Conservation (phyloP, 2,797 vertebrate genomes). For the Geotrypetes seraphini region DNA sequence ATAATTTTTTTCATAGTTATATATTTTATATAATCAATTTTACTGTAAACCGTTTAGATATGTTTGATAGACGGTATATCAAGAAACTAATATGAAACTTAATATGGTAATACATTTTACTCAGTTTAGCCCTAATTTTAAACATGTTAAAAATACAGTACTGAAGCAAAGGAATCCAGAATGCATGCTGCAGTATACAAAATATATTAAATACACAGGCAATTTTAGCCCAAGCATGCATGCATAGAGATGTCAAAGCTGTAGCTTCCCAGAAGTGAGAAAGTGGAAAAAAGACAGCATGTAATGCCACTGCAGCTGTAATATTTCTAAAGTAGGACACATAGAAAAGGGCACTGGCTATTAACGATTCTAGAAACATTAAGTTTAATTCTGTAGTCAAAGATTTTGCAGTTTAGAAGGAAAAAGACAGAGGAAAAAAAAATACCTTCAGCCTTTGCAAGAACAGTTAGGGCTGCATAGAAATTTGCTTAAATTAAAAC, state of each 20-base stretch:
- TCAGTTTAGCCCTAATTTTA: too few relatives aligned
- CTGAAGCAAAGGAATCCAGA: slow-evolving; percentile 1
- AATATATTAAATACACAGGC: neutral
- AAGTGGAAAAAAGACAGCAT: neutral
- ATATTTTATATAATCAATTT: too few relatives aligned
- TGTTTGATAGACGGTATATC: too few relatives aligned
- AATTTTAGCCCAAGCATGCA: neutral
- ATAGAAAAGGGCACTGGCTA: slow-evolving; percentile 34
- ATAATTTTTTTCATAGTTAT: too few relatives aligned
- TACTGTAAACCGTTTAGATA: too few relatives aligned
- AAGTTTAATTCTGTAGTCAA: slow-evolving; percentile 21
- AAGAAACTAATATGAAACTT: too few relatives aligned
- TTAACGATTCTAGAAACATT: slow-evolving; percentile 28
- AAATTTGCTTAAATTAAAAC: slow-evolving; percentile 40
- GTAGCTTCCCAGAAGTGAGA: slow-evolving; percentile 1
- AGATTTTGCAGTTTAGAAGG: slow-evolving; percentile 18
- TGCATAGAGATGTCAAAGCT: neutral
- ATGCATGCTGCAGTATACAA: neutral
- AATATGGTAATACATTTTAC: too few relatives aligned
- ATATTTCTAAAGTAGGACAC: slow-evolving; percentile 21
- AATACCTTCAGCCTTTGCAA: neutral
- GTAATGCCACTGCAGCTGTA: slow-evolving; percentile 2
- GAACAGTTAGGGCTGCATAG: slow-evolving; percentile 14
- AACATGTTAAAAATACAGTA: too few relatives aligned
- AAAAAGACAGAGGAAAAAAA: slow-evolving; percentile 2